Evolutionary conservation across 2,888 invertebrate genomes (phyloP).

Genomic region (Tineola bisselliella): DNA sequence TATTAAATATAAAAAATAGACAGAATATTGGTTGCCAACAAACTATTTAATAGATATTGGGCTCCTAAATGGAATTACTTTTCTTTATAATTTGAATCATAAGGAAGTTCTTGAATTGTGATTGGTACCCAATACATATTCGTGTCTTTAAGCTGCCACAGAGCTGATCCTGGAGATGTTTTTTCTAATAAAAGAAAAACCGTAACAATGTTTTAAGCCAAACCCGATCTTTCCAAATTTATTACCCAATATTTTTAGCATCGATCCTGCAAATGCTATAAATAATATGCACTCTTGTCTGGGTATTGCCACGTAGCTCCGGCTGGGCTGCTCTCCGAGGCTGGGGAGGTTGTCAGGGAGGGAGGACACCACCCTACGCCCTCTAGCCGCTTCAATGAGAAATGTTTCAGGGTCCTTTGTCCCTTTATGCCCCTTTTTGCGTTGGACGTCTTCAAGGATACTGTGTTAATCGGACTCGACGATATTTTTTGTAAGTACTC

Average conservation of each 20-base stretch:
- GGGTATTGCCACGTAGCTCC: background rate
- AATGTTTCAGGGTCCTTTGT: conserved; percentile 60
- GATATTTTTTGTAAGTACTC: conserved; percentile 37
- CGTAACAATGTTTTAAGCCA: background rate
- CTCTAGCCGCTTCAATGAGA: conserved; percentile 46
- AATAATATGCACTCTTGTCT: background rate
- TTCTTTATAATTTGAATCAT: too few relatives aligned
- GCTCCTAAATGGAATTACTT: too few relatives aligned
- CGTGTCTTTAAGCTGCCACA: too few relatives aligned
- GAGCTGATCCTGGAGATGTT: too few relatives aligned
- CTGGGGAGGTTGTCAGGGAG: conserved; percentile 12
- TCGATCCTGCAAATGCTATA: background rate
- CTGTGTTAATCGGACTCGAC: conserved; percentile 59
- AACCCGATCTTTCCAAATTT: background rate
- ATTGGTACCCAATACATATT: too few relatives aligned
- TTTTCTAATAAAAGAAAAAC: too few relatives aligned
- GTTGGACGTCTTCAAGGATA: conserved; percentile 63
- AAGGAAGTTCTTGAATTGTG: too few relatives aligned
- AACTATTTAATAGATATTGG: too few relatives aligned
- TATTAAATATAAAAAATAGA: too few relatives aligned
- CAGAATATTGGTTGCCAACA: too few relatives aligned
- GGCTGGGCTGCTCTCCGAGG: conserved; percentile 18
- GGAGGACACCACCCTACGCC: conserved; percentile 21
- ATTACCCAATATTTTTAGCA: background rate
- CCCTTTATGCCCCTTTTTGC: conserved; percentile 57